A percentile compares a stretch with the other conserved stretches of the same genome.
phyloP scores from a whole-genome alignment of 2,888 invertebrate genomes.

The Cephus runcator region DNA sequence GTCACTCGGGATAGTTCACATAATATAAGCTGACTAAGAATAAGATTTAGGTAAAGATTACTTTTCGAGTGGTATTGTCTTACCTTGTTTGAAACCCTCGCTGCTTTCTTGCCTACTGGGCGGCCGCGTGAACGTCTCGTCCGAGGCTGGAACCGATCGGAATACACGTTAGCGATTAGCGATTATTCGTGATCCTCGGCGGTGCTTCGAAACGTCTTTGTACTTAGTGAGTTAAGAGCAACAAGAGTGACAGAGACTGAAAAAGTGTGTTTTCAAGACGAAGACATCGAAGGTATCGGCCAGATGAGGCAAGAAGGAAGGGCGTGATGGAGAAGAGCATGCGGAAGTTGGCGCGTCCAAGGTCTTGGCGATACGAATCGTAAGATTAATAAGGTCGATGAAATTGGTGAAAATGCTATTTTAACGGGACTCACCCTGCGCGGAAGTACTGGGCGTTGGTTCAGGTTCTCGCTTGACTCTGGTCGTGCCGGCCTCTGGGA shows the following conservation, averaged over 20 bases:
- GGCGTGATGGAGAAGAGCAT: no score
- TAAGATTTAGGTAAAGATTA: slow-evolving; percentile 18
- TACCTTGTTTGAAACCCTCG: slow-evolving; percentile 62
- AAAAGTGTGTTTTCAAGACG: no score
- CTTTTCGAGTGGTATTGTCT: slow-evolving; percentile 40
- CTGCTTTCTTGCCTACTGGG: slow-evolving; percentile 62
- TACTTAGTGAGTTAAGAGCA: no score
- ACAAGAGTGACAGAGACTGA: no score
- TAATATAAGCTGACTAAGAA: slow-evolving; percentile 1
- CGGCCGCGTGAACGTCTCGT: slow-evolving; percentile 64
- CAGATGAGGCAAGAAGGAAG: no score
- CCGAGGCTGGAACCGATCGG: slow-evolving; percentile 49
- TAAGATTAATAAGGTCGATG: no score
- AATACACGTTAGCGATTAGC: not conserved
- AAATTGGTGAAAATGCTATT: no score
- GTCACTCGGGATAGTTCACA: slow-evolving; percentile 34
- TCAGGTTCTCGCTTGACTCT: slow-evolving; percentile 64
- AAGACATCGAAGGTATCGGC: no score
- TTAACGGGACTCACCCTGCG: slow-evolving; percentile 54
- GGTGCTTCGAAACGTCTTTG: no score
- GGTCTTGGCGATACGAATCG: no score
- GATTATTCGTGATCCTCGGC: no score
- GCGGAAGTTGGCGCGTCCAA: not conserved
- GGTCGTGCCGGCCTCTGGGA: slow-evolving; percentile 47
- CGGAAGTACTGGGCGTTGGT: slow-evolving; percentile 65